phyloP scores from a whole-genome alignment of 2,888 invertebrate genomes.

The Ormia ochracea region DNA sequence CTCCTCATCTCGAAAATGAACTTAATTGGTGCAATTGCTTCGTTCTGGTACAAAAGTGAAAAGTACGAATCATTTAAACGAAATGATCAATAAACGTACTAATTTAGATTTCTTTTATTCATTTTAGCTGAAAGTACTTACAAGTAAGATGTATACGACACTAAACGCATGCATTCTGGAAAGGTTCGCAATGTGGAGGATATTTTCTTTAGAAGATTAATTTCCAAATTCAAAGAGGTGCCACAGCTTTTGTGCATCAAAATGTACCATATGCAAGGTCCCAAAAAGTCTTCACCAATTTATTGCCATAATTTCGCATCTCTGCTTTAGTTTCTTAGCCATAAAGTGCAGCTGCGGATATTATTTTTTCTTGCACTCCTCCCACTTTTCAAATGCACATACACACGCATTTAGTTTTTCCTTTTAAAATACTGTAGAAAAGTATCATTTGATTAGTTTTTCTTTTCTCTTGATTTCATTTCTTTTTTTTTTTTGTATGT shows the following conservation, averaged over 20 bases:
- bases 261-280: slow-evolving; percentile 22
- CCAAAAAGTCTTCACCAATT: not conserved
- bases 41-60: not conserved
- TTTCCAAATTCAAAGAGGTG: too few relatives aligned
- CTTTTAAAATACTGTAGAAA: slow-evolving; percentile 42
- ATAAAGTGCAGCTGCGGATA: slow-evolving; percentile 45
- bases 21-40: not conserved
- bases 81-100: too few relatives aligned
- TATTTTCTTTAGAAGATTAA: too few relatives aligned
- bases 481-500: too few relatives aligned
- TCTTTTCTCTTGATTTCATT: slow-evolving; percentile 49
- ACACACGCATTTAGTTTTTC: slow-evolving; percentile 6
- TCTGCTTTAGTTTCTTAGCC: slow-evolving; percentile 3
- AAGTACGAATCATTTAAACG: not conserved
- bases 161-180: too few relatives aligned
- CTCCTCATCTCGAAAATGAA: not conserved
- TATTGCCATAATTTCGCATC: not conserved
- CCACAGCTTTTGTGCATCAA: not conserved
- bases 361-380: slow-evolving; percentile 62
- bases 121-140: too few relatives aligned
- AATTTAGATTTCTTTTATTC: too few relatives aligned
- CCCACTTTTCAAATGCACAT: slow-evolving; percentile 65
- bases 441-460: slow-evolving; percentile 62
- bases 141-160: too few relatives aligned
- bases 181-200: too few relatives aligned